phyloP scores from a whole-genome alignment of 2,113 vertebrate species.

The Macaca nemestrina region DNA sequence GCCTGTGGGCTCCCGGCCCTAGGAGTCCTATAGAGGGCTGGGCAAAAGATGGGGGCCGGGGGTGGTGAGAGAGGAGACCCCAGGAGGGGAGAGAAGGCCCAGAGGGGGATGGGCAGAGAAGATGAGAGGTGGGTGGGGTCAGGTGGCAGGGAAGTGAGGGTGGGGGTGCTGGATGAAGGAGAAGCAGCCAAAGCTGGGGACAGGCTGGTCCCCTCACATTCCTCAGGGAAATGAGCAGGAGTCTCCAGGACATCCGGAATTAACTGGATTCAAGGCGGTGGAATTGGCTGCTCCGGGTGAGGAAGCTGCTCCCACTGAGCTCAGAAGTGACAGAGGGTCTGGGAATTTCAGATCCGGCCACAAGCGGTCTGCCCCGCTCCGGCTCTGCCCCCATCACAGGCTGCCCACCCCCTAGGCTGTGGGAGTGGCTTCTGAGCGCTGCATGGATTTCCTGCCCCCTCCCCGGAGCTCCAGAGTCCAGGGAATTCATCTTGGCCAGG shows the following conservation, averaged over 20 bases:
- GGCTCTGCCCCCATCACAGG: not conserved
- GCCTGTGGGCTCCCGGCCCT: not conserved
- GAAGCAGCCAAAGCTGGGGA: not conserved
- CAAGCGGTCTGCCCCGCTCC: not conserved
- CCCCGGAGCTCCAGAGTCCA: not conserved
- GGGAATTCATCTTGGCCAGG: not conserved
- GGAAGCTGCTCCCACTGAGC: no score
- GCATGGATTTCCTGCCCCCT: not conserved
- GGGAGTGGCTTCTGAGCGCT: not conserved
- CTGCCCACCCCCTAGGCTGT: accelerated
- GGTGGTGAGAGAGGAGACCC: no score
- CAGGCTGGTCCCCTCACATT: not conserved
- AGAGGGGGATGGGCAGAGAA: not conserved
- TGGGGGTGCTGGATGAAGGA: no score
- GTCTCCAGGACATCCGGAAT: no score
- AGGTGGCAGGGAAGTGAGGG: accelerated
- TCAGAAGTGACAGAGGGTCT: no score
- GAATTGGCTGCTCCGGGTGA: no score
- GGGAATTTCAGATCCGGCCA: no score
- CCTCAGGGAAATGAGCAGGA: not conserved
- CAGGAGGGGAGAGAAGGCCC: not conserved
- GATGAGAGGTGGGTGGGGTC: not conserved
- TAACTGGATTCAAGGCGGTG: no score
- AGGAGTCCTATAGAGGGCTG: not conserved
- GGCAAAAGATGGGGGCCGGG: not conserved